These are phyloP conservation scores for Aurelia aurita DNA, from an alignment of 30 jellyfish, hydroid and myxozoan genomes.

Conservation along the genomic window DNA sequence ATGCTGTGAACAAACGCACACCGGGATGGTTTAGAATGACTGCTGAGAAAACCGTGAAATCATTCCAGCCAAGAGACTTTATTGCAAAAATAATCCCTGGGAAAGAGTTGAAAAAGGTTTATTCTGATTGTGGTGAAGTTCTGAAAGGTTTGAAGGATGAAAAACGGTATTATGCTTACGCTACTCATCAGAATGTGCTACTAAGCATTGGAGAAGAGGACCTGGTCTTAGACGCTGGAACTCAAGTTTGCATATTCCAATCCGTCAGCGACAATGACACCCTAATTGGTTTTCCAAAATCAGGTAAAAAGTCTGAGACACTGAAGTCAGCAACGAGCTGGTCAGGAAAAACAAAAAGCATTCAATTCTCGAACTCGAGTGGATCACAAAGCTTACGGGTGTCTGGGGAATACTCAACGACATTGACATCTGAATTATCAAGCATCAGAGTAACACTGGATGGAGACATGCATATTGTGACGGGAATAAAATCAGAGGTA, in stretches of 20 bases:
- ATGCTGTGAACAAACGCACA: conserved; percentile 49
- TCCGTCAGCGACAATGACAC: conserved; percentile 36
- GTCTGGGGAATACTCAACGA: conserved; percentile 42
- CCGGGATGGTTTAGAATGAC: conserved; percentile 54
- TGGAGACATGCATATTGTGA: conserved; percentile 19
- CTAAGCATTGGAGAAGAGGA: conserved; percentile 54
- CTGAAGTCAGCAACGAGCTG: conserved; percentile 38
- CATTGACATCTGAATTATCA: background rate
- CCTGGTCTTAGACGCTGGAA: conserved; percentile 10
- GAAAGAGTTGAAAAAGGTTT: conserved; percentile 2
- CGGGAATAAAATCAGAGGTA: background rate
- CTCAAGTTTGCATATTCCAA: conserved; percentile 34
- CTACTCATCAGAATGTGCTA: conserved; percentile 45
- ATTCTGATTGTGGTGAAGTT: conserved; percentile 35
- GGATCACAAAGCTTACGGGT: background rate
- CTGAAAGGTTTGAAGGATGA: background rate
- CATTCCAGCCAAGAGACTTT: conserved; percentile 36
- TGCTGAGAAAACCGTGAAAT: conserved; percentile 4
- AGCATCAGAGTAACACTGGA: background rate
- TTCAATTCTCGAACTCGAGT: background rate
- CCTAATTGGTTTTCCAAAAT: conserved; percentile 30
- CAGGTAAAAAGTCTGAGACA: conserved; percentile 2
- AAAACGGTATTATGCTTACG: conserved; percentile 1
- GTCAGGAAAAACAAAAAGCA: conserved; percentile 38
- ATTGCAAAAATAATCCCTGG: conserved; percentile 44